Evolutionary conservation across 2,113 vertebrate genomes (phyloP).

Genomic region (Perca fluviatilis): DNA sequence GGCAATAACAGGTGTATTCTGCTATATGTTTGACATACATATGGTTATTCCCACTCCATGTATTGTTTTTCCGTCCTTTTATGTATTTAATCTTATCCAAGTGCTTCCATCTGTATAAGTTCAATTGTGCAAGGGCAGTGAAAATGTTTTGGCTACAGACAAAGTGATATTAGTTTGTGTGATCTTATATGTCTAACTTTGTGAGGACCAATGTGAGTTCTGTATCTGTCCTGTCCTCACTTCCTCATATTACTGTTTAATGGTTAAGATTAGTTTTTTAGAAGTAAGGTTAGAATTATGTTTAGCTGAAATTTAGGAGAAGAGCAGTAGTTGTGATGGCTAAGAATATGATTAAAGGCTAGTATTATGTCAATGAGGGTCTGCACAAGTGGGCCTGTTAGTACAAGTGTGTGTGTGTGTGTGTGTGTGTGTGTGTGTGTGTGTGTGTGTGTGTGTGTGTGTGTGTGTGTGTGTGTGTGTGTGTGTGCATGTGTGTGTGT

Average conservation of each 20-base stretch:
- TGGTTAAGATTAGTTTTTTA: background rate
- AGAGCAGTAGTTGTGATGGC: background rate
- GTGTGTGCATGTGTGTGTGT: background rate
- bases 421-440: background rate
- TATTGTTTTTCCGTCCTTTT: background rate
- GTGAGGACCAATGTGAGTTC: background rate
- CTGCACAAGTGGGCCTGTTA: too few relatives aligned
- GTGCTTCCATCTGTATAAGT: background rate
- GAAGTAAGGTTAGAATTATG: background rate
- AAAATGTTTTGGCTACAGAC: background rate
- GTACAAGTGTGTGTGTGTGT: background rate
- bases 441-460: conserved; percentile 13
- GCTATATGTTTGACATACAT: background rate
- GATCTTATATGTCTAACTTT: background rate
- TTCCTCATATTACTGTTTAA: background rate
- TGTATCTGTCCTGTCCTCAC: background rate
- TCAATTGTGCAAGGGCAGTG: background rate
- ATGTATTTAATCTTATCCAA: background rate
- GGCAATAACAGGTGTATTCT: background rate
- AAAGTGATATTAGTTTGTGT: background rate
- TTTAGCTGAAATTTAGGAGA: background rate
- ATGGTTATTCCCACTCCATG: background rate
- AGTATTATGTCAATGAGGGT: background rate
- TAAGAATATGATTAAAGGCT: background rate
- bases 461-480: background rate